Evolutionary conservation across 2,888 invertebrate species (phyloP).

Genomic region (Apoda limacodes): DNA sequence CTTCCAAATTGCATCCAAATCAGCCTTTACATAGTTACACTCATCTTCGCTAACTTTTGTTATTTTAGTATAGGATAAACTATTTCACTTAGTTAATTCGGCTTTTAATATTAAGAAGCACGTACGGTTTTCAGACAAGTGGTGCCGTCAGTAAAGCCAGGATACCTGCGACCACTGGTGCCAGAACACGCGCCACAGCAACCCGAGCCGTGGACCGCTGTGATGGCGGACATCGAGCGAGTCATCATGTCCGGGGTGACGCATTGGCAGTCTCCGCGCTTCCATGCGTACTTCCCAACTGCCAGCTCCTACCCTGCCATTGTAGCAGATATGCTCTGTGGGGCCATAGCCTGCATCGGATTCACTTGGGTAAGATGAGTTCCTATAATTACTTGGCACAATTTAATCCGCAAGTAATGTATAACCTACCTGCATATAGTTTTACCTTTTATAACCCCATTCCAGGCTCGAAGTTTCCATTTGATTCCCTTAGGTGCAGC

Average conservation of each 20-base stretch:
- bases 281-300: slow-evolving; percentile 96
- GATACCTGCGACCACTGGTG: slow-evolving; percentile 88
- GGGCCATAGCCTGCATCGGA: slow-evolving; percentile 95
- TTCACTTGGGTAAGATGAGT: slow-evolving; percentile 97
- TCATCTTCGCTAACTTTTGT: no score
- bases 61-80: no score
- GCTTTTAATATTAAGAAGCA: no score
- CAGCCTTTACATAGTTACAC: no score
- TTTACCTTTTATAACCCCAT: no score
- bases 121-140: slow-evolving; percentile 74
- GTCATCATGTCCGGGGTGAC: slow-evolving; percentile 99
- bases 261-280: slow-evolving; percentile 96
- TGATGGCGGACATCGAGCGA: slow-evolving; percentile 92
- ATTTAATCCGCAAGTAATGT: no score
- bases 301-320: slow-evolving; percentile 95
- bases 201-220: slow-evolving; percentile 90
- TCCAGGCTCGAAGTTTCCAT: no score
- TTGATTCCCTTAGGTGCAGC: no score
- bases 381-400: no score
- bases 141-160: slow-evolving; percentile 91
- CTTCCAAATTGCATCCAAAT: no score
- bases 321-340: slow-evolving; percentile 94
- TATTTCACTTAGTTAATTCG: no score
- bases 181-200: slow-evolving; percentile 86
- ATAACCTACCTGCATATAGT: no score